Conservation (phyloP, 2,113 vertebrate genomes). For the Myrmecophaga tridactyla region DNA sequence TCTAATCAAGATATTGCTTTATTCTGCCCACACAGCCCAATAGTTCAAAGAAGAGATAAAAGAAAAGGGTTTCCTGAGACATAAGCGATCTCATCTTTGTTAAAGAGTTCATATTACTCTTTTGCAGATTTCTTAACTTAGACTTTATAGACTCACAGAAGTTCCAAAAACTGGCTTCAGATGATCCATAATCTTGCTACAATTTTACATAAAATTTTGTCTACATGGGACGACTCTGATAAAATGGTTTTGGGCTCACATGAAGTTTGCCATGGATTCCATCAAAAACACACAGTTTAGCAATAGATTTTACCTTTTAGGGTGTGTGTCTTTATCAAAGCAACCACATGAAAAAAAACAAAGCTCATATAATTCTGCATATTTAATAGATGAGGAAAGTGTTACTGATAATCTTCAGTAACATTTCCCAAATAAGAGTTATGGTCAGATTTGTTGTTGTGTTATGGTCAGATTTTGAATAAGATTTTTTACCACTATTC, state of each 20-base stretch:
- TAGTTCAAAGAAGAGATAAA: not conserved
- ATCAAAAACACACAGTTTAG: not conserved
- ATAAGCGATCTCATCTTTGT: not conserved
- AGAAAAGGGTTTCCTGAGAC: not conserved
- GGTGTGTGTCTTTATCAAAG: not conserved
- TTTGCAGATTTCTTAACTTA: not conserved
- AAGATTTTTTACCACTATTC: not conserved
- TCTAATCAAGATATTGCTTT: not conserved
- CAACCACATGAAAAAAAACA: not conserved
- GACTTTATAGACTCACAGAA: not conserved
- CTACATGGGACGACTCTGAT: not conserved
- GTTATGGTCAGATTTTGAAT: not conserved
- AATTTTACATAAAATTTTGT: not conserved
- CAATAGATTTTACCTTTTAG: not conserved
- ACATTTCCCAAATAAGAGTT: not conserved
- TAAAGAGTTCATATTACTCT: not conserved
- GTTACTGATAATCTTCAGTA: not conserved
- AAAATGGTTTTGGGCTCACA: not conserved
- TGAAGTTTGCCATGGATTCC: not conserved
- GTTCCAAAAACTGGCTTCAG: not conserved
- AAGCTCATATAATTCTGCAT: no score
- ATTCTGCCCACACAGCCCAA: not conserved
- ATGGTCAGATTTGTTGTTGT: no score
- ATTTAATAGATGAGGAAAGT: not conserved
- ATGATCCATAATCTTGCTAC: not conserved